Percentiles rank a stretch among this genome's conserved stretches.
phyloP scores from a whole-genome alignment of 2,113 vertebrate species.

The Gavialis gangeticus region DNA sequence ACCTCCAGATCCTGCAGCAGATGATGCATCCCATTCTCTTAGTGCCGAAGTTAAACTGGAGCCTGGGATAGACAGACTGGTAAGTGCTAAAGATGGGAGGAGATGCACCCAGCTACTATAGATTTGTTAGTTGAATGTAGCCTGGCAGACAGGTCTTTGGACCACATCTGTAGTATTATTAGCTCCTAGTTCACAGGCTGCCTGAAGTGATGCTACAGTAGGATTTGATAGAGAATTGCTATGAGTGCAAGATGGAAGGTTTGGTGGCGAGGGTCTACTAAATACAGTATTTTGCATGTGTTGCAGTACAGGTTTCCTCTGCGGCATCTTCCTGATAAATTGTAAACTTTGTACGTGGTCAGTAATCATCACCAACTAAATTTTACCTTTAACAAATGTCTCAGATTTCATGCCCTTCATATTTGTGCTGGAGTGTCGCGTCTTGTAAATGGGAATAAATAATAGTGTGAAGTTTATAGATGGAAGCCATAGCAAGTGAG shows the following conservation, averaged over 20 bases:
- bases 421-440: conserved; percentile 33
- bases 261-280: not conserved
- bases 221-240: not conserved
- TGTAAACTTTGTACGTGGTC: conserved; percentile 1
- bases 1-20: conserved; percentile 70
- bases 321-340: not conserved
- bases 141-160: not conserved
- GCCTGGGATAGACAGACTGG: conserved; percentile 79
- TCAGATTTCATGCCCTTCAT: conserved; percentile 50
- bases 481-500: conserved; percentile 45
- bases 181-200: not conserved
- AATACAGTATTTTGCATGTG: not conserved
- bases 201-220: not conserved
- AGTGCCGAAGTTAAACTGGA: conserved; percentile 82
- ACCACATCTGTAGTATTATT: not conserved
- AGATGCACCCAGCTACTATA: rapidly evolving
- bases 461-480: conserved; percentile 40
- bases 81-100: conserved; percentile 63
- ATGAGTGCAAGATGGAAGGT: not conserved
- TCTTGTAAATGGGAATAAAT: conserved; percentile 38
- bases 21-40: conserved; percentile 69
- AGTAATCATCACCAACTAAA: conserved; percentile 43
- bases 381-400: conserved; percentile 35
- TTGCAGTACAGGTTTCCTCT: conserved; percentile 18
- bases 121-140: rapidly evolving